These are phyloP conservation scores for Enteromius mattozi DNA, from an alignment of 2,797 vertebrate species.

Conservation along the genomic window DNA sequence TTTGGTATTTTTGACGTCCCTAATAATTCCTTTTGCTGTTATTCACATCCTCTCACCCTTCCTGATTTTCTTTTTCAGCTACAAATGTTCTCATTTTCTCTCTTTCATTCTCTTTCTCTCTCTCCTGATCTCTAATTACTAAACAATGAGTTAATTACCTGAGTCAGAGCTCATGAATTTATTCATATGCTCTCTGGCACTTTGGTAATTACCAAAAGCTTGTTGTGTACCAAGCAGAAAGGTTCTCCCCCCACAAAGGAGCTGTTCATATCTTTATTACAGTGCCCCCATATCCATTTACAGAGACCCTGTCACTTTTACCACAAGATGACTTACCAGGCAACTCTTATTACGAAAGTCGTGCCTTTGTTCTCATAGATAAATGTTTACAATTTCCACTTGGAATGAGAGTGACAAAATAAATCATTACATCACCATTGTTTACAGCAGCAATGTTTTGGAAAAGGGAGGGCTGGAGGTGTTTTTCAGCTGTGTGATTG, in stretches of 20 bases:
- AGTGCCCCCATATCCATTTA: constrained; percentile 29
- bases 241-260: constrained; percentile 49
- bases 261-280: constrained; percentile 52
- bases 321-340: not conserved
- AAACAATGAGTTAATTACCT: constrained; percentile 67
- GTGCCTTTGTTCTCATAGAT: constrained; percentile 2
- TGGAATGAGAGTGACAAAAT: not conserved
- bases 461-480: not conserved
- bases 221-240: constrained; percentile 47
- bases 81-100: constrained; percentile 23
- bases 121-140: constrained; percentile 55
- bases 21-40: not conserved
- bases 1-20: constrained; percentile 8
- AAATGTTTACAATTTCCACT: constrained; percentile 28
- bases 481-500: constrained; percentile 33
- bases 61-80: constrained; percentile 3
- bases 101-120: constrained; percentile 29
- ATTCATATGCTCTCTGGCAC: constrained; percentile 55
- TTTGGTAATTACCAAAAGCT: constrained; percentile 58
- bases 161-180: constrained; percentile 59
- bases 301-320: not conserved
- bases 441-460: constrained; percentile 12
- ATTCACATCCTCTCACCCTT: constrained; percentile 10
- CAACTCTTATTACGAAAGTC: constrained; percentile 24
- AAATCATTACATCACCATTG: constrained; percentile 27